Base-by-base conservation (phyloP, 2,797 vertebrate genomes). In the Trachurus trachurus region DNA sequence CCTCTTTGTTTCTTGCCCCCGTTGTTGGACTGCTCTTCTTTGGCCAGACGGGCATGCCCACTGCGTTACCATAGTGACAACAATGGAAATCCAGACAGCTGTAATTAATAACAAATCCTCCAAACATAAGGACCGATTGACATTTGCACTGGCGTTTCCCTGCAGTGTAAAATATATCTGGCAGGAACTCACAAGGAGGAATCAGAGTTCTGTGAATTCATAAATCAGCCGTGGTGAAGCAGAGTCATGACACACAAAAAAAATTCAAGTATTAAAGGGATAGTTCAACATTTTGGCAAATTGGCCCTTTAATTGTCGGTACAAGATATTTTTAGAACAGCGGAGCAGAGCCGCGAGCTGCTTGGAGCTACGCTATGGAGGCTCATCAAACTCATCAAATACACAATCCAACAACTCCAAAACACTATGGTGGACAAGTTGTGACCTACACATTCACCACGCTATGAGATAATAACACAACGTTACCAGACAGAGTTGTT, bases 61-160 rank as follows among this genome's bases (percentile, higher is more conserved):
- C 78, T 83, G 80, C 73, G 91, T 90, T 88, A 67, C 89, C 80
- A 90, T 88, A 72, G 87, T 49, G 75, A 90, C 68, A 9, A 66
- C 58, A 66, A 71, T 49, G 70, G 31, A 83, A 89, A 86, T 75
- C 71, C 70, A 81, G 73, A 86, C 67, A 79, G 69, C 73, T 81
- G 76, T 68, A 81, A 78, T 80, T 70, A 82, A 47, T 61, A 59
- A 69, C 47, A 80, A 70, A 60, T 76, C 67, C 66, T 78, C 19
- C 42, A 65, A 58, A 80, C 72, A 69, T 61, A 57, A 59, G 58
- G 57, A 53, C 37, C 0, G 19, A 61, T 1, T 82, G 66, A 79
- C 47, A 62, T 66, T 80, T 71, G 56, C 45, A 21, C 12, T 16
- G 19, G 53, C 1, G 1, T 59, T 52, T 81, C 40, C 72, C 34